These are phyloP conservation scores for Cyprinus carpio DNA, from an alignment of 2,113 vertebrate species.

Conservation along the genomic window DNA sequence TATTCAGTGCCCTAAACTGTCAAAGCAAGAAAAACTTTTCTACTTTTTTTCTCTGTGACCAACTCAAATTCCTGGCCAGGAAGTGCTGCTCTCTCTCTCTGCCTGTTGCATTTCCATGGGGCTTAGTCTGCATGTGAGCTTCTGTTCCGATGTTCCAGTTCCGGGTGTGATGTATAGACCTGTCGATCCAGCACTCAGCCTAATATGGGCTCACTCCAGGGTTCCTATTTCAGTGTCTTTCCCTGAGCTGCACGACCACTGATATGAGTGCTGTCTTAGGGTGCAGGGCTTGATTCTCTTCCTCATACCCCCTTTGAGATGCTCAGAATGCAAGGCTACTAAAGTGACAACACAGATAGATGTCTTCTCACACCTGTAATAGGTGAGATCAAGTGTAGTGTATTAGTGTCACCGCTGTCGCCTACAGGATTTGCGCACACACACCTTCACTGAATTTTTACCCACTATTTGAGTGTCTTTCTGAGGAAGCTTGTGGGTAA, in stretches of 20 bases:
- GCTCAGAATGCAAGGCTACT: conserved; percentile 27
- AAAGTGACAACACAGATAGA: conserved; percentile 51
- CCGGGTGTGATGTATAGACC: conserved; percentile 30
- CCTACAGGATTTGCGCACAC: conserved; percentile 29
- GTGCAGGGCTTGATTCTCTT: conserved; percentile 33
- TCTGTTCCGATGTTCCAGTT: conserved; percentile 14
- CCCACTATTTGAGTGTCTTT: conserved; percentile 27
- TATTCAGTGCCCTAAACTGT: conserved; percentile 26
- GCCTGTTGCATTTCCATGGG: conserved; percentile 27
- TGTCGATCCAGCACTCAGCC: conserved; percentile 59
- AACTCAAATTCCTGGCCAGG: conserved; percentile 26
- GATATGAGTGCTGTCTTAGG: conserved; percentile 29
- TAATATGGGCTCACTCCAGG: conserved; percentile 54
- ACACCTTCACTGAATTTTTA: conserved; percentile 30
- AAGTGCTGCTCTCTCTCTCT: conserved; percentile 28
- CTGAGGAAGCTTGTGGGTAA: conserved; percentile 44
- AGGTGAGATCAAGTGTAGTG: conserved; percentile 39
- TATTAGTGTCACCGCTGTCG: conserved; percentile 54
- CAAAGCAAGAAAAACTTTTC: conserved; percentile 38
- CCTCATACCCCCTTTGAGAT: conserved; percentile 22
- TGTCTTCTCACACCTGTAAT: conserved; percentile 56
- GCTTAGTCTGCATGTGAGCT: conserved; percentile 17
- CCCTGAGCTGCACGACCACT: conserved; percentile 49
- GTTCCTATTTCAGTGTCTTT: conserved; percentile 49
- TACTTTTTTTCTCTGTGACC: conserved; percentile 40